Evolutionary conservation across 64 coral and sea anemone genomes (phyloP), one percentile per base, ranked within the genome.

Genomic region (Astreopora myriophthalma): DNA sequence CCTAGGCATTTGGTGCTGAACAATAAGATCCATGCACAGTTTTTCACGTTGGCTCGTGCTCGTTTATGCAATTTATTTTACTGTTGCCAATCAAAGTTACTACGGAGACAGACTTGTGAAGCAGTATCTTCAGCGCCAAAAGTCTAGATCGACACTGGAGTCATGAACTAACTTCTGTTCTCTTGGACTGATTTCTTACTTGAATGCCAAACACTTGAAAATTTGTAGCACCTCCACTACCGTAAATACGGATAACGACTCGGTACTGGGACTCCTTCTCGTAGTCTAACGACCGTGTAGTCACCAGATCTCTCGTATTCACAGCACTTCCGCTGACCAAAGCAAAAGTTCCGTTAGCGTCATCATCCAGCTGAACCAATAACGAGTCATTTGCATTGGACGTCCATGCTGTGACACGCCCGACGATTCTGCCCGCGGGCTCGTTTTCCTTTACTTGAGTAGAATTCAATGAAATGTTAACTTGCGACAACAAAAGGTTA

Each of bases 401-500:
- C 11, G 70, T 81, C 74, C 39, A 14, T 13, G 94, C 94, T 34
- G 69, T 27, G 22, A 92, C 75, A 61, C 31, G 85, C 57, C 94
- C 94, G 0, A 95, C 84, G 33, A 73, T n/a, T 28, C 62, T 88
- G 33, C 94, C 94, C 31, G 89, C 28, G 26, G 89, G 89, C 34
- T 74, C 35, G 22, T 95, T 95, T 71, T 95, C 94, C 14, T 72
- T 76, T 38, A 95, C 71, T 0, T 71, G 17, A 25, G 48, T 34
- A 1, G 94, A 95, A 40, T 92, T 89, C 24, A 95, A 44, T 13
- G 94, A 92, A 44, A 95, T 86, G 29, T 95, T 95, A 36, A 95
- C 79, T 34, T 92, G 83, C 29, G 63, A 22, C 23, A 84, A 87
- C 74, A 95, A 71, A 29, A 87, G 77, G 19, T 88, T 46, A 75